These are phyloP conservation scores for Chorisops tibialis DNA, from an alignment of 2,888 invertebrate species.

Conservation along the genomic window DNA sequence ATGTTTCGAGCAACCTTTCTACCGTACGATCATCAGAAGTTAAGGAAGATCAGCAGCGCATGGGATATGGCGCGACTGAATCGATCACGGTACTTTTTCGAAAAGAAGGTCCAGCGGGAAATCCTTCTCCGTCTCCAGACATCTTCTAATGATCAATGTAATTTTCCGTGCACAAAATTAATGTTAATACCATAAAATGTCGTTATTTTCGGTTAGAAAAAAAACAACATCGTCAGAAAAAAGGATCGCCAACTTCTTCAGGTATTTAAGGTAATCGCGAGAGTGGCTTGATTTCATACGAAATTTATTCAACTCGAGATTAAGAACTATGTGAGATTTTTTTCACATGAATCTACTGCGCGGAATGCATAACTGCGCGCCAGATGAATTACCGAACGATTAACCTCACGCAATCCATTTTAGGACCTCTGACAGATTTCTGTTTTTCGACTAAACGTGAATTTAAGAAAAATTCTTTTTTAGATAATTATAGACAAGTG, in stretches of 20 bases:
- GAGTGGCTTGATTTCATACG: too few relatives aligned
- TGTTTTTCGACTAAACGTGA: slow-evolving; percentile 27
- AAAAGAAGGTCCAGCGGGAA: too few relatives aligned
- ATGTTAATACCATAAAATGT: too few relatives aligned
- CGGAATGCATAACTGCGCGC: slow-evolving; percentile 12
- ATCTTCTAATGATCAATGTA: too few relatives aligned
- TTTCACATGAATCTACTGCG: neutral
- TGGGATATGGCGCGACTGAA: neutral
- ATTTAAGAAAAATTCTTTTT: slow-evolving; percentile 33
- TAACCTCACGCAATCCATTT: slow-evolving; percentile 34
- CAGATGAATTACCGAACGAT: slow-evolving; percentile 29
- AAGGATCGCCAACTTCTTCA: too few relatives aligned
- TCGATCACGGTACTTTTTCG: too few relatives aligned
- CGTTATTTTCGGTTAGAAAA: neutral
- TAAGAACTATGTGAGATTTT: slow-evolving; percentile 8
- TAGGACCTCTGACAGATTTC: slow-evolving; percentile 30
- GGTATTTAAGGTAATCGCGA: too few relatives aligned
- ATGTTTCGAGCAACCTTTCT: slow-evolving; percentile 13
- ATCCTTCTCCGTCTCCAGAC: too few relatives aligned
- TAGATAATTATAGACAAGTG: slow-evolving; percentile 33
- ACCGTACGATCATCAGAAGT: slow-evolving; percentile 26
- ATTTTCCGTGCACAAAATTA: too few relatives aligned
- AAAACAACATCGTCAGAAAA: neutral
- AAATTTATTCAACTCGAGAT: slow-evolving; percentile 13
- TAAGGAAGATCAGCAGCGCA: slow-evolving; percentile 9